phyloP scores from a whole-genome alignment of 2,797 vertebrate genomes.

The Lindbergichthys nudifrons region DNA sequence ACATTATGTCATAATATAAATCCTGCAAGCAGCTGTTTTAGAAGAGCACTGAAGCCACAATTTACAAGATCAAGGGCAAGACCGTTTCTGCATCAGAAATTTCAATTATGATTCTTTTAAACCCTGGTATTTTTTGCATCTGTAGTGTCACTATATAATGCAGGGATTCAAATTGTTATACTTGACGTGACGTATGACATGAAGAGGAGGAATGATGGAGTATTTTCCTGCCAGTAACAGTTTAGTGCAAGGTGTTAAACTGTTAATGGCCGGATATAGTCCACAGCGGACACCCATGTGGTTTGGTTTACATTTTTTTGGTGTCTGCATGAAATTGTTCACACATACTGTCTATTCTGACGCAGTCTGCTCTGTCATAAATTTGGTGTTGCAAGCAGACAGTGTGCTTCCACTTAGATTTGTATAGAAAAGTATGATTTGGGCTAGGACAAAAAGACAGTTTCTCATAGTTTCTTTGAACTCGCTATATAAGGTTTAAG shows the following conservation, averaged over 20 bases:
- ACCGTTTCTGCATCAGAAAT: conserved; percentile 22
- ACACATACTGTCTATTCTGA: background rate
- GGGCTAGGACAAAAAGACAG: background rate
- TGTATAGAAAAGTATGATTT: background rate
- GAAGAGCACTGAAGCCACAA: conserved; percentile 30
- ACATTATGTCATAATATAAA: conserved; percentile 38
- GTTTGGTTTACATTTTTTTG: conserved; percentile 19
- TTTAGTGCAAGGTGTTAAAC: background rate
- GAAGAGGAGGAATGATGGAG: background rate
- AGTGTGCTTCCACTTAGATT: background rate
- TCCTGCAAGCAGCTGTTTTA: conserved; percentile 28
- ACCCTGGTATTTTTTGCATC: background rate
- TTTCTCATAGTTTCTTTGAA: no score
- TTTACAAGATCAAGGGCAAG: conserved; percentile 30
- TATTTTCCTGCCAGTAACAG: background rate
- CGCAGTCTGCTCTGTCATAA: background rate
- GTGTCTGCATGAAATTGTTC: background rate
- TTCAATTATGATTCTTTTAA: conserved; percentile 29
- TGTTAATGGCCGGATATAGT: conserved; percentile 5
- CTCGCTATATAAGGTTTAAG: background rate
- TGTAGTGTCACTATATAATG: background rate
- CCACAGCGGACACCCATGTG: conserved; percentile 5
- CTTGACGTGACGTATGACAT: background rate
- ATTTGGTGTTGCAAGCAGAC: background rate
- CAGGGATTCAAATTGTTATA: background rate